Evolutionary conservation across 2,888 invertebrate species (phyloP).

Genomic region (Phragmatobia fuliginosa): DNA sequence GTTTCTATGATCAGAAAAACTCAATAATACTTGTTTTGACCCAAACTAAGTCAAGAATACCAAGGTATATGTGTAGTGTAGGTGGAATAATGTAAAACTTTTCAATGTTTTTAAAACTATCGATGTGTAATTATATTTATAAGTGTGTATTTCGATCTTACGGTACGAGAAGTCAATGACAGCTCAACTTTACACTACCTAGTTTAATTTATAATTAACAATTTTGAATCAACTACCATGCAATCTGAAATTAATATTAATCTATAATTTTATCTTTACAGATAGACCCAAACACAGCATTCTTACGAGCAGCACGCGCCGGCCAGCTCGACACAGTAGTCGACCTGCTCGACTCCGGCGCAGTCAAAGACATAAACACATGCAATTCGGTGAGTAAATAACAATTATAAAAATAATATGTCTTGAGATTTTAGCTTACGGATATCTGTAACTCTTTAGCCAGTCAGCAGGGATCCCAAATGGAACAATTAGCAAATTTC

Average conservation of each 20-base stretch:
- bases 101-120: not conserved
- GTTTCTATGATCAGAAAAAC: too few relatives aligned
- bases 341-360: slow-evolving; percentile 94
- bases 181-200: too few relatives aligned
- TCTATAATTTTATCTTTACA: slow-evolving; percentile 78
- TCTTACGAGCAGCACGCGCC: slow-evolving; percentile 98
- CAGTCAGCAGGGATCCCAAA: not conserved
- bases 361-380: slow-evolving; percentile 98
- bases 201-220: too few relatives aligned
- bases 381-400: slow-evolving; percentile 95
- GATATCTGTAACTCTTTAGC: not conserved
- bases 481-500: not conserved
- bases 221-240: too few relatives aligned
- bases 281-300: slow-evolving; percentile 98
- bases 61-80: too few relatives aligned
- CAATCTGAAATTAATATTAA: not conserved
- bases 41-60: too few relatives aligned
- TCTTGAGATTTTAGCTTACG: not conserved
- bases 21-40: too few relatives aligned
- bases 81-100: not conserved
- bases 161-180: too few relatives aligned
- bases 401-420: not conserved
- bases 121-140: too few relatives aligned
- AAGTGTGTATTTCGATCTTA: too few relatives aligned
- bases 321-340: slow-evolving; percentile 98